phyloP scores from a whole-genome alignment of 1,140 invertebrate genomes.

The Varroa destructor region DNA sequence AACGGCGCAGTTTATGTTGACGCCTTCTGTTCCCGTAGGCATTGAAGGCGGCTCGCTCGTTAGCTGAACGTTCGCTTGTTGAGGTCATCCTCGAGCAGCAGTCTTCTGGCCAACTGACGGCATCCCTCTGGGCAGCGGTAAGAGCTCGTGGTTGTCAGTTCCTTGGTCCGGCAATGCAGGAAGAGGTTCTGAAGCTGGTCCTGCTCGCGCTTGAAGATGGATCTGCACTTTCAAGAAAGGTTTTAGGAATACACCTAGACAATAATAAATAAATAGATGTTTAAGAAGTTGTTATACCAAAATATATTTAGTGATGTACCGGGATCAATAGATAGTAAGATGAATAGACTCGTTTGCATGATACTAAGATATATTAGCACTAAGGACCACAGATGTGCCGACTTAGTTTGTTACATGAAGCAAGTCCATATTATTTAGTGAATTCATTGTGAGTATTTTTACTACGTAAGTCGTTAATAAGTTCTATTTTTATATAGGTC shows the following conservation, averaged over 20 bases:
- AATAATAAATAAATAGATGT: no score
- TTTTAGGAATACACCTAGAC: background rate
- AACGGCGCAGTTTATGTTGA: no score
- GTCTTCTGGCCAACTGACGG: constrained; percentile 76
- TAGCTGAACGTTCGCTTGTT: constrained; percentile 84
- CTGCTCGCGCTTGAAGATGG: constrained; percentile 87
- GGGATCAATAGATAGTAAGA: no score
- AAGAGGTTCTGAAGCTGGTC: constrained; percentile 88
- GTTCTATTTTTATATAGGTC: constrained; percentile 40
- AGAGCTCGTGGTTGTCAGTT: constrained; percentile 93
- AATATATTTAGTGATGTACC: no score
- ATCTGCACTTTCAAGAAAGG: constrained; percentile 88
- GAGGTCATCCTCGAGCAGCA: constrained; percentile 88
- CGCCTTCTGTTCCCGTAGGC: background rate
- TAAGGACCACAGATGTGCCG: no score
- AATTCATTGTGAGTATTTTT: no score
- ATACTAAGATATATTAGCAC: no score
- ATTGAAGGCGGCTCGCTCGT: constrained; percentile 64
- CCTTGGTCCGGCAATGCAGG: constrained; percentile 97
- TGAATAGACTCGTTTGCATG: no score
- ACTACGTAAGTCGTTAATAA: background rate
- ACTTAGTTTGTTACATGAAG: no score
- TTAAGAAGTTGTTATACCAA: no score
- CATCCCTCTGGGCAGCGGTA: constrained; percentile 92
- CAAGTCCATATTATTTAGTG: no score